Evolutionary conservation across 2,113 vertebrate genomes (phyloP), one percentile per base, ranked within the genome.

Genomic region (Tylochromis polylepis): DNA sequence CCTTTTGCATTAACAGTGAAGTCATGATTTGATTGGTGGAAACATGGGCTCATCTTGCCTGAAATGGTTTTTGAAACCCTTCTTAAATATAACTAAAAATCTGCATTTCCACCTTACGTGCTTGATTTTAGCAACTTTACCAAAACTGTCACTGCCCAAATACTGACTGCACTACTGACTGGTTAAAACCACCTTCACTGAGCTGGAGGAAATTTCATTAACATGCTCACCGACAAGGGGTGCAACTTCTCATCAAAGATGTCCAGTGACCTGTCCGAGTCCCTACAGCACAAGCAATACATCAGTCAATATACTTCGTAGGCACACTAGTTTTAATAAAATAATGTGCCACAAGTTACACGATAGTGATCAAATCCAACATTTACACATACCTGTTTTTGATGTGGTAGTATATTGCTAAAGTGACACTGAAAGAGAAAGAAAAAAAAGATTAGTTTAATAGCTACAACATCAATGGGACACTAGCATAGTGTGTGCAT

Each of bases 191-290:
- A 51, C 46, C 6, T 7, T 31, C 51, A 51, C 1, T 31, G 27
- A 77, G 6, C 16, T 31, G 46, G 0, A 77, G 16, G 29, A 46
- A 31, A 72, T 36, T 16, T 12, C 18, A 31, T 62, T 1, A 29
- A 59, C 8, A 80, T 41, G 92, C 95, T 95, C 97, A 99, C 99
- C 94, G 99, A 98, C 93, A 99, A 97, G 83, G 98, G 98, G 94
- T 99, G 99, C 95, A 99, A 97, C 95, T 99, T 99, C 96, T 99
- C 99, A 96, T 99, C 98, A 96, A 99, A 99, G 96, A 99, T 99
- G 96, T 99, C 99, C 96, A 99, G 96, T 79, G 98, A 96, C 96
- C 96, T 97, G 34, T 98, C 97, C 43, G 97, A 97, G 94, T 99
- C 98, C 97, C 99, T 99, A 41, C 77, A 91, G 60, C 43, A 81